Percentiles rank a stretch among this genome's conserved stretches.
These are phyloP conservation scores for Scomberomorus guttatus DNA, from an alignment of 2,797 vertebrate genomes.

Conservation along the genomic window DNA sequence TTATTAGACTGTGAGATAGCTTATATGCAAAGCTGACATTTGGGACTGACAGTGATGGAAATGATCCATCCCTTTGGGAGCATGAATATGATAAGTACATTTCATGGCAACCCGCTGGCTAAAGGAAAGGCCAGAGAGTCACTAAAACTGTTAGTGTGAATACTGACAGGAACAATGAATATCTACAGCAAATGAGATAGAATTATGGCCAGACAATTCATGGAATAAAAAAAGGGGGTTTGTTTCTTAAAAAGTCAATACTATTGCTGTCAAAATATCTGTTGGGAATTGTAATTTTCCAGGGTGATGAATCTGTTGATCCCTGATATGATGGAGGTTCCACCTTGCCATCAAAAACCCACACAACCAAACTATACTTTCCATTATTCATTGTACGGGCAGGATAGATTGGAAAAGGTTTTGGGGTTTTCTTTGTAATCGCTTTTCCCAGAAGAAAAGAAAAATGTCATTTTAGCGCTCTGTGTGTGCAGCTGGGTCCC, in stretches of 20 bases:
- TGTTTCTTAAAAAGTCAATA: not conserved
- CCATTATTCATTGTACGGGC: constrained; percentile 19
- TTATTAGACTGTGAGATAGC: not conserved
- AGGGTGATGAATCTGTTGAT: not conserved
- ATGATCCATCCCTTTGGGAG: not conserved
- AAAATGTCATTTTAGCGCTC: constrained; percentile 26
- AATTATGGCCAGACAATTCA: not conserved
- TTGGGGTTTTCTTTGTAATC: constrained; percentile 39
- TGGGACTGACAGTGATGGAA: constrained; percentile 13
- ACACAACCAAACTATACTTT: not conserved
- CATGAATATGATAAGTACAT: not conserved
- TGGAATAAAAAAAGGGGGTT: too few species aligned
- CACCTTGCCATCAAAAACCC: not conserved
- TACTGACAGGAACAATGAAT: not conserved
- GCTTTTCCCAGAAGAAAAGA: constrained; percentile 25
- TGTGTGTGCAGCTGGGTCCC: constrained; percentile 57
- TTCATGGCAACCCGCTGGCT: not conserved
- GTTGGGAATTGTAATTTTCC: not conserved
- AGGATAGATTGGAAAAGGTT: constrained; percentile 10
- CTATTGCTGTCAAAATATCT: not conserved
- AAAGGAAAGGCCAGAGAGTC: not conserved
- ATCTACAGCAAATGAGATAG: not conserved
- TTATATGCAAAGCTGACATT: constrained; percentile 18
- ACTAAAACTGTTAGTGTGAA: not conserved
- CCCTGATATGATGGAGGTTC: not conserved